These are phyloP conservation scores for Nasonia vitripennis DNA, from an alignment of 1,140 invertebrate genomes.

Conservation along the genomic window DNA sequence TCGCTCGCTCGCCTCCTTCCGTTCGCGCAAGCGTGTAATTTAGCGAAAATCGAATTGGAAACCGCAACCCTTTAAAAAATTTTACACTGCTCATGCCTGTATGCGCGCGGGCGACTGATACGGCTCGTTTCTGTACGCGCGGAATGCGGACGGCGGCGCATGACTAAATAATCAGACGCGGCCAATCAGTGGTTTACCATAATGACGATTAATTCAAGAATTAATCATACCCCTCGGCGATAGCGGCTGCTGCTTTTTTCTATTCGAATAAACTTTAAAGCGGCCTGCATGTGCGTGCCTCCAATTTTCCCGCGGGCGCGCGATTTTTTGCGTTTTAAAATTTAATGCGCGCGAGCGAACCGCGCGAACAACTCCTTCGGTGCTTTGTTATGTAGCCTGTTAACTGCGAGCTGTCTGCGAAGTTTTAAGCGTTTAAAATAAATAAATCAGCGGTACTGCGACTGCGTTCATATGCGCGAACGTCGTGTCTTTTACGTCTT, in stretches of 20 bases:
- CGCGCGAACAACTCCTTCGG: background rate
- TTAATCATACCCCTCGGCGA: slow-evolving; percentile 17
- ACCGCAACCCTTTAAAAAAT: slow-evolving; percentile 48
- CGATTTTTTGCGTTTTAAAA: slow-evolving; percentile 16
- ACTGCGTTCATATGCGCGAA: background rate
- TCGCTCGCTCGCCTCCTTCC: background rate
- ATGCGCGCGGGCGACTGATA: background rate
- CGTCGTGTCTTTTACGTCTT: no score
- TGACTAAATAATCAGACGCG: slow-evolving; percentile 29
- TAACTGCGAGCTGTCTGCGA: background rate
- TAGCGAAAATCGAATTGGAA: slow-evolving; percentile 32
- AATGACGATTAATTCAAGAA: slow-evolving; percentile 42
- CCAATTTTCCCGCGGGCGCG: background rate
- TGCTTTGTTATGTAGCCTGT: background rate
- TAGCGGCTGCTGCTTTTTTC: background rate
- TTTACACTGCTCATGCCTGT: slow-evolving; percentile 12
- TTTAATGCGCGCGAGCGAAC: background rate
- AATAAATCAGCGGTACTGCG: slow-evolving; percentile 29
- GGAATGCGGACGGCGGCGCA: background rate
- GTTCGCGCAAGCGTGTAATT: slow-evolving; percentile 25
- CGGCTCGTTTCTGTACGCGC: background rate
- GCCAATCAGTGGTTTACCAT: slow-evolving; percentile 39
- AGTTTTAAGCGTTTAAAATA: slow-evolving; percentile 26
- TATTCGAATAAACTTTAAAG: slow-evolving; percentile 38
- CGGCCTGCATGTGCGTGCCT: background rate